Evolutionary conservation across 2,797 vertebrate genomes (phyloP), one percentile per base, ranked within the genome.

Genomic region (Myripristis jacobus): DNA sequence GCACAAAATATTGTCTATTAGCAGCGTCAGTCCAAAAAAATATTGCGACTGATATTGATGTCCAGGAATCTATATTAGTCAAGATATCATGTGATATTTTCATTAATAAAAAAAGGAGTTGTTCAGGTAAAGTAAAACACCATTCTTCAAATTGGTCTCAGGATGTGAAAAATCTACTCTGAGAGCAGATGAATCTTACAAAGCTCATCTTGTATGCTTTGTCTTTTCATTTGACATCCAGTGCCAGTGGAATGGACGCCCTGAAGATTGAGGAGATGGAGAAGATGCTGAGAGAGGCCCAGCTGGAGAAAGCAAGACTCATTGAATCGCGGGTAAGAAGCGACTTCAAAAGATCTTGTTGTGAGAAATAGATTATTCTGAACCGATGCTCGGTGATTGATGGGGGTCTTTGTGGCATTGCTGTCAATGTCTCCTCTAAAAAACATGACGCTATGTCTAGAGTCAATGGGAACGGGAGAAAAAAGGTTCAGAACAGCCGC

Each of bases 261-360:
- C 89, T 95, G 59, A 97, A 95, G 93, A 95, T 99, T 0, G 97
- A 98, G 77, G 97, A 98, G 93, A 98, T 99, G 97, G 98, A 98
- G 91, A 97, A 96, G 87, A 95, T 98, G 96, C 90, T 99, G 86
- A 96, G 94, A 80, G 96, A 98, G 80, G 97, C 96, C 0, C 96
- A 97, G 0, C 90, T 95, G 0, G 97, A 99, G 90, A 96, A 97
- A 89, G 96, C 95, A 0, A 93, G 95, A 77, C 94, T 99, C 65
- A 94, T 98, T 19, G 96, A 99, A 72, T 97, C 95, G 0, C 93
- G 94, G 91, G 98, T 99, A 86, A 95, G 95, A 79, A 27, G 6
- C 1, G 0, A 5, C 51, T 48, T 57, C 44, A 47, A 18, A 38
- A 11, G 2, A 1, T 0, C 0, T 3, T 0, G 0, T 11, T 21